A percentile compares a stretch with the other conserved stretches of the same genome.
Evolutionary conservation across 2,797 vertebrate genomes (phyloP).

Genomic region (Basileuterus tristriatus): DNA sequence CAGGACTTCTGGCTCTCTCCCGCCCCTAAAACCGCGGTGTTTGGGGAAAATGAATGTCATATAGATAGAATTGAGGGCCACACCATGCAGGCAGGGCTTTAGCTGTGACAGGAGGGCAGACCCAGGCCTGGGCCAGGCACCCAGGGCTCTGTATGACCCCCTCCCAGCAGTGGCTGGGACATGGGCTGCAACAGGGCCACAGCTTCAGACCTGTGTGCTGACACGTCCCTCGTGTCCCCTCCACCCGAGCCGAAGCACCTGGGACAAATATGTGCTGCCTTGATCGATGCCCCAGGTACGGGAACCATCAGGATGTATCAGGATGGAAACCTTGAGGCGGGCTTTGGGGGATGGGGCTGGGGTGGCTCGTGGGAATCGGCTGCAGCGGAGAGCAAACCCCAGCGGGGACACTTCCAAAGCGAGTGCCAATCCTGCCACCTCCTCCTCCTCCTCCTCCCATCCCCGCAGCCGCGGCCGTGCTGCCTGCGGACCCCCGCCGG

Average conservation of each 20-base stretch:
- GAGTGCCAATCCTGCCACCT: constrained; percentile 44
- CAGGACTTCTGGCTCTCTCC: not conserved
- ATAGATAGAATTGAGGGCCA: accelerated
- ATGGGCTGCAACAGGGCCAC: not conserved
- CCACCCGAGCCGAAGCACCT: accelerated
- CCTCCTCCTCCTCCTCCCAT: not conserved
- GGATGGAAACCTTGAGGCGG: not conserved
- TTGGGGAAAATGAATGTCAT: accelerated
- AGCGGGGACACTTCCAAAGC: constrained; percentile 23
- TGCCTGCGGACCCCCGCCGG: not conserved
- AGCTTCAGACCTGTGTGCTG: not conserved
- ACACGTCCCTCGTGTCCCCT: not conserved
- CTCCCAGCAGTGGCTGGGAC: not conserved
- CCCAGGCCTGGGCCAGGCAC: accelerated
- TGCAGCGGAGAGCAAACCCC: not conserved
- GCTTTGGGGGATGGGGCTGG: not conserved
- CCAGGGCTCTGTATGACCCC: not conserved
- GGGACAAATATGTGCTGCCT: accelerated
- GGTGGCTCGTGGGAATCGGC: constrained; percentile 52
- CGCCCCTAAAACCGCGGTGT: accelerated
- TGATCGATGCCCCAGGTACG: not conserved
- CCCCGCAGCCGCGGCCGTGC: constrained; percentile 17
- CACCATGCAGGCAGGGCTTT: not conserved
- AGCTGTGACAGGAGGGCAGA: not conserved
- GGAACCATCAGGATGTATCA: not conserved